These are phyloP conservation scores for Drosophila carrolli DNA, from an alignment of 1,140 invertebrate genomes.

Conservation along the genomic window DNA sequence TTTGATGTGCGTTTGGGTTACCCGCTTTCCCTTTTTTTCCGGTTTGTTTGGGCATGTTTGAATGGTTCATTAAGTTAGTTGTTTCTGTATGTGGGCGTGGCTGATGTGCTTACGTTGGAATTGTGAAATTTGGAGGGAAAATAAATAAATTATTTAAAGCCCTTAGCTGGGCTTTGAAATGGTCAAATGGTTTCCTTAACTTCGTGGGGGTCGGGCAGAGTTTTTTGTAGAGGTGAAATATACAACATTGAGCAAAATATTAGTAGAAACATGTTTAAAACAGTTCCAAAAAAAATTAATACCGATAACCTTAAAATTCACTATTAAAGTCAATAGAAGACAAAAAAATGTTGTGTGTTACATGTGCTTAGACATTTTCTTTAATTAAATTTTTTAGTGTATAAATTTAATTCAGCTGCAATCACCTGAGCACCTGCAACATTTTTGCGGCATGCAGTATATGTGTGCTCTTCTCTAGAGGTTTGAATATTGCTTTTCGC, in stretches of 20 bases:
- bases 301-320: too few species aligned
- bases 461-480: conserved; percentile 5
- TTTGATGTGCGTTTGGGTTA: conserved; percentile 67
- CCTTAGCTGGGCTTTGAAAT: conserved; percentile 7
- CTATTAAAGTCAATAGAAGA: too few species aligned
- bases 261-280: not conserved
- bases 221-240: not conserved
- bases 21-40: conserved; percentile 13
- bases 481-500: conserved; percentile 39
- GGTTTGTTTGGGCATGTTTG: conserved; percentile 36
- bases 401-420: conserved; percentile 12
- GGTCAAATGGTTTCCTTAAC: conserved; percentile 14
- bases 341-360: too few species aligned
- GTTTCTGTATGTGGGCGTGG: conserved; percentile 35
- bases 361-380: not conserved
- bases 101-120: conserved; percentile 8
- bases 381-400: not conserved
- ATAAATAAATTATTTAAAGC: conserved; percentile 46
- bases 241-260: not conserved
- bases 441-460: conserved; percentile 53
- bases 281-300: too few species aligned
- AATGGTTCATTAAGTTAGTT: conserved; percentile 74
- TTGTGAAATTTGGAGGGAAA: conserved; percentile 19
- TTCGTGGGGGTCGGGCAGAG: not conserved
- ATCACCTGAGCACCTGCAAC: conserved; percentile 64